A percentile compares a stretch with the other conserved stretches of the same genome.
Conservation (phyloP, 2,113 vertebrate genomes). For the Entelurus aequoreus region DNA sequence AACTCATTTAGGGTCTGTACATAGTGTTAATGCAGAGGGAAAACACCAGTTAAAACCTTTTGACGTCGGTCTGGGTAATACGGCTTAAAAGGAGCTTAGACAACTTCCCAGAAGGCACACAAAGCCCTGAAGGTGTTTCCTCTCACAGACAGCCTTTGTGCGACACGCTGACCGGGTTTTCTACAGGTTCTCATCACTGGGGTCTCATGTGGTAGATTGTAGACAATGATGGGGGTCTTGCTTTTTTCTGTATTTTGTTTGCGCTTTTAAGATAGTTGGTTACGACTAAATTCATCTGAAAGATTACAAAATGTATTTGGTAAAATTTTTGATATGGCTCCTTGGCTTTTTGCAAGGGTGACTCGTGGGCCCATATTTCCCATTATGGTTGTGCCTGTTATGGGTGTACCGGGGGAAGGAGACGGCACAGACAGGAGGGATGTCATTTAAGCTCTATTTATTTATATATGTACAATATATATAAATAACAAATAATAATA, state of each 20-base stretch:
- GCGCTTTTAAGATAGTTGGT: background rate
- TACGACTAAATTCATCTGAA: too few species aligned
- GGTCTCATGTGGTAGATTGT: slow-evolving; percentile 9
- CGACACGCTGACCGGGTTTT: slow-evolving; percentile 15
- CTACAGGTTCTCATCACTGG: slow-evolving; percentile 1
- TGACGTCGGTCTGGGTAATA: slow-evolving; percentile 60
- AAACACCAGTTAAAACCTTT: slow-evolving; percentile 51
- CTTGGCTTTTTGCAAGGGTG: too few species aligned
- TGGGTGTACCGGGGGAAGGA: too few species aligned
- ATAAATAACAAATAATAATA: too few species aligned
- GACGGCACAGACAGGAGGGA: too few species aligned
- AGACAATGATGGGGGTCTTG: slow-evolving; percentile 17
- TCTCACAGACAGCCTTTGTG: slow-evolving; percentile 51
- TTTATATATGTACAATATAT: too few species aligned
- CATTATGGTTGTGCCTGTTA: too few species aligned
- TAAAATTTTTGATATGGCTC: too few species aligned
- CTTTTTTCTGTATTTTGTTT: background rate
- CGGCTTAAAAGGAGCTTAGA: slow-evolving; percentile 55
- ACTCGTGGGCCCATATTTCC: too few species aligned
- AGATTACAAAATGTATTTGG: too few species aligned
- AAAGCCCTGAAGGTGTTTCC: slow-evolving; percentile 30
- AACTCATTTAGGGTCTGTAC: slow-evolving; percentile 55
- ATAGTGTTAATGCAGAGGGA: slow-evolving; percentile 49
- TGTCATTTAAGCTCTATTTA: too few species aligned
- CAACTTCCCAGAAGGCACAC: slow-evolving; percentile 55